phyloP scores from a whole-genome alignment of 2,113 vertebrate species.

The Caretta caretta region DNA sequence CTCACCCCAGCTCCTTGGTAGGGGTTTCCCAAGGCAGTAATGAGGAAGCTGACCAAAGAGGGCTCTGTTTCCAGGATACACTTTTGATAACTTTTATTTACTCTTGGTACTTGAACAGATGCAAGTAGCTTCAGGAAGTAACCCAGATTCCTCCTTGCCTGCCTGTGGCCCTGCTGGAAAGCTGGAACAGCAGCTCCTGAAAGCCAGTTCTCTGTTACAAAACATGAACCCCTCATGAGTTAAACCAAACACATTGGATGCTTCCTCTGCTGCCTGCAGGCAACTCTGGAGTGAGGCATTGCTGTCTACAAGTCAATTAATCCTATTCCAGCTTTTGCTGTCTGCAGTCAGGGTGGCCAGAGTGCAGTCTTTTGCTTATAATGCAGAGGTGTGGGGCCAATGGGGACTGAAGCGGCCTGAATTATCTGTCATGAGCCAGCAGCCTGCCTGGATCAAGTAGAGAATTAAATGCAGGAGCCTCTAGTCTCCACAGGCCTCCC shows the following conservation, averaged over 20 bases:
- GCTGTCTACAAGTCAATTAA: fast-evolving
- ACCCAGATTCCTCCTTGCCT: fast-evolving
- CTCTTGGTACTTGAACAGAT: fast-evolving
- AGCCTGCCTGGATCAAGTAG: not conserved
- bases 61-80: not conserved
- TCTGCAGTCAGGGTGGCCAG: not conserved
- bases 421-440: not conserved
- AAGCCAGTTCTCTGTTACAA: fast-evolving
- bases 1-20: not conserved
- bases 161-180: fast-evolving
- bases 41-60: fast-evolving
- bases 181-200: fast-evolving
- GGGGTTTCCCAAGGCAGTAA: not conserved
- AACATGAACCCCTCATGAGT: not conserved
- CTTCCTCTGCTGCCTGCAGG: not conserved
- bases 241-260: fast-evolving
- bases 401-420: not conserved
- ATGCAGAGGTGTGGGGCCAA: not conserved
- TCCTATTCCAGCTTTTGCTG: not conserved
- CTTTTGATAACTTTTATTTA: not conserved
- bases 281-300: fast-evolving
- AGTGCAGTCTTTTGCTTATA: not conserved
- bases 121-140: not conserved
- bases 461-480: fast-evolving
- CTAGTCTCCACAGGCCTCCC: not conserved